Percentiles rank a stretch among this genome's conserved stretches.
Conservation (phyloP, 2,113 vertebrate genomes). For the Leiothrix lutea region DNA sequence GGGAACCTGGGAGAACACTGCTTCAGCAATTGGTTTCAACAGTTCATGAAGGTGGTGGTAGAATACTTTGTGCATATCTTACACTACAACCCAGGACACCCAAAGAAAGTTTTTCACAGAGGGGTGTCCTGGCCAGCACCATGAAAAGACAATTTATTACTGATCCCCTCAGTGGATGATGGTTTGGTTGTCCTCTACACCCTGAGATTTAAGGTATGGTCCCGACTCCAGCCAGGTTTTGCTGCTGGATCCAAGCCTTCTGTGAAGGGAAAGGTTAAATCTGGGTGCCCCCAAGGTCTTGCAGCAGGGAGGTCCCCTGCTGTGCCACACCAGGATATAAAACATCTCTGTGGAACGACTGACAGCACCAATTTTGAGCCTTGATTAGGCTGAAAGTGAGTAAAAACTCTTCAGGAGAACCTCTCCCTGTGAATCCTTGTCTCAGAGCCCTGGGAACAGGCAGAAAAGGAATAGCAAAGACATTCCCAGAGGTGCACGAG, state of each 20-base stretch:
- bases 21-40: too few species aligned
- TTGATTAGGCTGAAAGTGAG: not conserved
- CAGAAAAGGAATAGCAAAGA: not conserved
- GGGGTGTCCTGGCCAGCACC: not conserved
- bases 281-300: accelerated
- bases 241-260: not conserved
- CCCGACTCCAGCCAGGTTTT: not conserved
- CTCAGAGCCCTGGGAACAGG: not conserved
- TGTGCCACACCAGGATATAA: not conserved
- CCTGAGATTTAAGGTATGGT: not conserved
- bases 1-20: too few species aligned
- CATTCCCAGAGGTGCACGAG: not conserved
- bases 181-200: not conserved
- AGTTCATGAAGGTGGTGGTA: too few species aligned
- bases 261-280: not conserved
- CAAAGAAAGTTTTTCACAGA: not conserved
- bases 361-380: not conserved
- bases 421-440: not conserved
- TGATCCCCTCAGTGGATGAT: not conserved
- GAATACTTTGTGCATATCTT: too few species aligned
- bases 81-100: too few species aligned
- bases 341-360: not conserved
- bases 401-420: not conserved
- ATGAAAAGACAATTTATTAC: not conserved
- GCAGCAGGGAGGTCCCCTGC: not conserved